Percentiles rank a stretch among this genome's conserved stretches.
phyloP scores from a whole-genome alignment of 1,140 invertebrate genomes.

The Macrobrachium rosenbergii region DNA sequence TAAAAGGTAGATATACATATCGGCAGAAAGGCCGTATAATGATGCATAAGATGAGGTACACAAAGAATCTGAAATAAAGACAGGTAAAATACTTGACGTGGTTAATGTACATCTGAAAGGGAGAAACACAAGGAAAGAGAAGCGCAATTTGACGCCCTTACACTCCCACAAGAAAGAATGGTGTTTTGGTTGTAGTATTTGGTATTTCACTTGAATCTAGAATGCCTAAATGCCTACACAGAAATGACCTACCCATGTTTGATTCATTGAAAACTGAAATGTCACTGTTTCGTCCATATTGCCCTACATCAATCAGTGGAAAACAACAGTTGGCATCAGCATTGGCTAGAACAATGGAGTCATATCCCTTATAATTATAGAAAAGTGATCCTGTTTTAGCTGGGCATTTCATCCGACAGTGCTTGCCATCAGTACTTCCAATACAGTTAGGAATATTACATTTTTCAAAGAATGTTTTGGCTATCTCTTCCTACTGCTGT shows the following conservation, averaged over 20 bases:
- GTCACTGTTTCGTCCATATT: no score
- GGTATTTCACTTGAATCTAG: slow-evolving; percentile 28
- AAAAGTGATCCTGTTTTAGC: slow-evolving; percentile 17
- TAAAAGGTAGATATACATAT: no score
- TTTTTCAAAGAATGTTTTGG: slow-evolving; percentile 23
- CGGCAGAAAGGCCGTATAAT: no score
- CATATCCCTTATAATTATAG: no score
- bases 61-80: no score
- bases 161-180: slow-evolving; percentile 12
- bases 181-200: slow-evolving; percentile 28
- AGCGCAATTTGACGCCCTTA: no score
- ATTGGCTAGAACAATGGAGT: no score
- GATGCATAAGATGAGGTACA: no score
- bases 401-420: slow-evolving; percentile 32
- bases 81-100: no score
- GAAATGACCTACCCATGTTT: slow-evolving; percentile 30
- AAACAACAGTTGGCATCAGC: slow-evolving; percentile 39
- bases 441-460: slow-evolving; percentile 10
- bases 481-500: slow-evolving; percentile 10
- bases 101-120: no score
- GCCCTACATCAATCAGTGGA: slow-evolving; percentile 17
- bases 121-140: no score
- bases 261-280: no score
- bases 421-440: slow-evolving; percentile 15
- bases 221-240: background rate